A percentile compares a stretch with the other conserved stretches of the same genome.
Conservation (phyloP, 2,113 vertebrate species). For the Cranoglanis bouderius region DNA sequence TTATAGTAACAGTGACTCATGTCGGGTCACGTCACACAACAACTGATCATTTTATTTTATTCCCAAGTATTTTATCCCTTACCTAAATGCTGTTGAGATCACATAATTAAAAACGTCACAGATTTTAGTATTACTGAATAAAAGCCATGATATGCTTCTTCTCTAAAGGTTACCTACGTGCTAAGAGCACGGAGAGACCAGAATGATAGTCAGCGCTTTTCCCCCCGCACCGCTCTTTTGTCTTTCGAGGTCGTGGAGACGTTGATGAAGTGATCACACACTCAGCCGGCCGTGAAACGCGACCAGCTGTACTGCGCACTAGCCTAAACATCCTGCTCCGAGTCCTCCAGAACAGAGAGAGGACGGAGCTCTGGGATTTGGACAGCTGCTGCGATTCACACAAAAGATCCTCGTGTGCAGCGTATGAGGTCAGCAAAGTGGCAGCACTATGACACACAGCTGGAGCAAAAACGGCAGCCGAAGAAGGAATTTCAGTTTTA, state of each 20-base stretch:
- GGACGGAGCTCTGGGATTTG: constrained; percentile 35
- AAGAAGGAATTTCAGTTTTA: constrained; percentile 39
- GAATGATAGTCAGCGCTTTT: neutral
- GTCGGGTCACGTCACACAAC: neutral
- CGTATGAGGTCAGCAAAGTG: constrained; percentile 38
- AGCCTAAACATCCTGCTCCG: constrained; percentile 30
- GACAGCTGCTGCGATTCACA: constrained; percentile 47
- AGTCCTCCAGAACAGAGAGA: constrained; percentile 5
- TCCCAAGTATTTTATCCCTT: neutral
- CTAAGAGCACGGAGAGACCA: neutral
- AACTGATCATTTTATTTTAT: neutral
- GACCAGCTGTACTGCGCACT: constrained; percentile 21
- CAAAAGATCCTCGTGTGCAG: constrained; percentile 54
- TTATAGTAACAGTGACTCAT: neutral
- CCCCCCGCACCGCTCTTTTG: neutral
- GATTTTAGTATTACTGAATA: neutral
- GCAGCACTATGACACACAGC: constrained; percentile 28
- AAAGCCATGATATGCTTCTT: neutral
- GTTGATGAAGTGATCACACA: constrained; percentile 26
- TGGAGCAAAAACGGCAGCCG: neutral
- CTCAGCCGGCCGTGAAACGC: neutral
- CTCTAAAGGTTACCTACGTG: constrained; percentile 1
- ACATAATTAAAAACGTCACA: neutral
- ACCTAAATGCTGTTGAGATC: neutral
- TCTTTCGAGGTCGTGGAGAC: neutral